Conservation (phyloP, 2,797 vertebrate genomes). For the Neosilurus hyrtlii region DNA sequence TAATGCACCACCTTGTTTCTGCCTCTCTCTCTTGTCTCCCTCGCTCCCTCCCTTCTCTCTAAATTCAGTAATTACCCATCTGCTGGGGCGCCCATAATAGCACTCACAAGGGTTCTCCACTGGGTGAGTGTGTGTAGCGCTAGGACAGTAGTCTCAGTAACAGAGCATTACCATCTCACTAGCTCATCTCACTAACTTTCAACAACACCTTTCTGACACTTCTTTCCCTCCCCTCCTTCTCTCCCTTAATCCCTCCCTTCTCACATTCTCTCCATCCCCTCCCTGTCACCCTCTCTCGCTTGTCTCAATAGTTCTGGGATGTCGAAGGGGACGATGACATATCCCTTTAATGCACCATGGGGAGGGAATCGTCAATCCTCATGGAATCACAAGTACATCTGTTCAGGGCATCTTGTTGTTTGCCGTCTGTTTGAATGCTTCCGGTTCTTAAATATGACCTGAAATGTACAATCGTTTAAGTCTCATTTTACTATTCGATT, state of each 20-base stretch:
- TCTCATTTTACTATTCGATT: too few relatives aligned
- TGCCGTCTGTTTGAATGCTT: background rate
- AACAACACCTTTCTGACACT: conserved; percentile 42
- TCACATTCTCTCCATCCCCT: background rate
- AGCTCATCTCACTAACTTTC: conserved; percentile 43
- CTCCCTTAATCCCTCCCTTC: background rate
- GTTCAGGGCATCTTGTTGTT: background rate
- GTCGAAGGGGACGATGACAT: background rate
- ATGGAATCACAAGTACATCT: background rate
- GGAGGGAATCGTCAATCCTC: background rate
- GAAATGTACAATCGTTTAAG: background rate
- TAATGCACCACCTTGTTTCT: conserved; percentile 99
- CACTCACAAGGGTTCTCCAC: conserved; percentile 99
- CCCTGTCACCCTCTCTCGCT: background rate
- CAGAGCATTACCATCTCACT: conserved; percentile 47
- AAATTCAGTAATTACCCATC: conserved; percentile 99
- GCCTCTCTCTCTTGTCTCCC: conserved; percentile 90
- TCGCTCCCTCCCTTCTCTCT: conserved; percentile 86
- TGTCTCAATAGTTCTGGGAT: conserved; percentile 1
- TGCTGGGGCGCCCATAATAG: conserved; percentile 99
- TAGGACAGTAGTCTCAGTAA: conserved; percentile 48
- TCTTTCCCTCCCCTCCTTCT: conserved; percentile 22
- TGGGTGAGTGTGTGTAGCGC: conserved; percentile 62
- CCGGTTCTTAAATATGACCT: background rate
- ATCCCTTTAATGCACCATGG: background rate